Base-by-base conservation (phyloP, 2,888 invertebrate genomes). In the Drosophila villosipedis region DNA sequence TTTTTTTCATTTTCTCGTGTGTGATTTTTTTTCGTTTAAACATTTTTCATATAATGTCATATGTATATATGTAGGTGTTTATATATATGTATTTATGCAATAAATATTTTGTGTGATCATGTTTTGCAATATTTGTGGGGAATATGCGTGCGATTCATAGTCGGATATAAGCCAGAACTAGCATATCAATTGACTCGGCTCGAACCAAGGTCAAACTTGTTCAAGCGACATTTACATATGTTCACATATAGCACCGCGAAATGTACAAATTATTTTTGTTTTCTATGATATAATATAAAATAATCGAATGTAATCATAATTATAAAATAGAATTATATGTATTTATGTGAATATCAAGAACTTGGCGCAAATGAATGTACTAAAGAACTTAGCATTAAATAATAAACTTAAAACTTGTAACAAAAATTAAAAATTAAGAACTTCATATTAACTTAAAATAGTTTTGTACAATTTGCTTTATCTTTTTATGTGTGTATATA, bases 181-280 rank as follows among this genome's bases (percentile, higher is more conserved):
- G 68, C 78, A 62, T 53, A 68, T 53, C 73, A 69, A 82, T 64
- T 79, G 78, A 79, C 79, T 82, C 58, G 67, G 70, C 74, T 68
- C 47, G 55, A 73, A 82, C 78, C 65, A 61, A 80, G 62, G 68
- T 41, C 60, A 78, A 70, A 68, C 57, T 43, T 53, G 14, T 68
- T 39, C 49, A 78, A 78, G 69, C 67, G 68, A 68, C 75, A 72
- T 72, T 82, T 82, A 82, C 80, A 83, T 59, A 75, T 78, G 68
- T 84, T 71, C 76, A 75, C 73, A 90, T 91, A 87, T 87, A 87
- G 91, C 87, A 87, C 87, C 87, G 87, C 85, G 91, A 85, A 89
- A 85, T 89, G 68, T 90, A 85, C 83, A 90, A 85, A 82, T 76
- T 64, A 90, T 71, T 73, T 79, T 73, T 79, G 53, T 53, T 39